These are phyloP conservation scores for Sclerodermus sp. DNA, from an alignment of 2,888 invertebrate genomes.

Conservation along the genomic window DNA sequence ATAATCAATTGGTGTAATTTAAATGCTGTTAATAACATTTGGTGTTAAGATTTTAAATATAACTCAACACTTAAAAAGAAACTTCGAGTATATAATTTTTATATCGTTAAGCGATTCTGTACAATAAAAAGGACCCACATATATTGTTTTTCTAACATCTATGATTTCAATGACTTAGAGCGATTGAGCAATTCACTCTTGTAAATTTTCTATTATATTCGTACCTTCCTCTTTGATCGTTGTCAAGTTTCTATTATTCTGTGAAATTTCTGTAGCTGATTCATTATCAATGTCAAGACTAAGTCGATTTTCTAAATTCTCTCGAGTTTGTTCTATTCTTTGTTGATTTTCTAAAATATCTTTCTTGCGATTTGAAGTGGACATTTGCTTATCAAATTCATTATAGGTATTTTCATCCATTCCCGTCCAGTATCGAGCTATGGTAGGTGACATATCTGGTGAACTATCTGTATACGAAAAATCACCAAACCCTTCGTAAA, in stretches of 20 bases:
- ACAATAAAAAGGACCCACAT: too few relatives aligned
- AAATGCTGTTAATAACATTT: too few relatives aligned
- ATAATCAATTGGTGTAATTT: too few relatives aligned
- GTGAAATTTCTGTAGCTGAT: slow-evolving; percentile 18
- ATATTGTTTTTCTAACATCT: too few relatives aligned
- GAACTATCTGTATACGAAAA: slow-evolving; percentile 42
- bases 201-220: slow-evolving; percentile 33
- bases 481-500: slow-evolving; percentile 43
- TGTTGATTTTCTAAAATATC: slow-evolving; percentile 29
- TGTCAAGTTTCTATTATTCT: slow-evolving; percentile 34
- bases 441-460: slow-evolving; percentile 41
- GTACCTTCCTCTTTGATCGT: slow-evolving; percentile 45
- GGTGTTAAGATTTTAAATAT: too few relatives aligned
- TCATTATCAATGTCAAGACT: slow-evolving; percentile 18
- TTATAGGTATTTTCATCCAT: slow-evolving; percentile 29
- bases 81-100: too few relatives aligned
- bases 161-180: too few relatives aligned
- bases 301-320: slow-evolving; percentile 33
- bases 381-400: slow-evolving; percentile 26
- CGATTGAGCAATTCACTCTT: slow-evolving; percentile 25
- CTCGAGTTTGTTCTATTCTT: slow-evolving; percentile 34
- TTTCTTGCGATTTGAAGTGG: slow-evolving; percentile 27
- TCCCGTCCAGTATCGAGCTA: slow-evolving; percentile 33
- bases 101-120: too few relatives aligned
- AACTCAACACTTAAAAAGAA: too few relatives aligned